Evolutionary conservation across 2,113 vertebrate species (phyloP), one percentile per base, ranked within the genome.

Genomic region (Phrynosoma blainvillii): DNA sequence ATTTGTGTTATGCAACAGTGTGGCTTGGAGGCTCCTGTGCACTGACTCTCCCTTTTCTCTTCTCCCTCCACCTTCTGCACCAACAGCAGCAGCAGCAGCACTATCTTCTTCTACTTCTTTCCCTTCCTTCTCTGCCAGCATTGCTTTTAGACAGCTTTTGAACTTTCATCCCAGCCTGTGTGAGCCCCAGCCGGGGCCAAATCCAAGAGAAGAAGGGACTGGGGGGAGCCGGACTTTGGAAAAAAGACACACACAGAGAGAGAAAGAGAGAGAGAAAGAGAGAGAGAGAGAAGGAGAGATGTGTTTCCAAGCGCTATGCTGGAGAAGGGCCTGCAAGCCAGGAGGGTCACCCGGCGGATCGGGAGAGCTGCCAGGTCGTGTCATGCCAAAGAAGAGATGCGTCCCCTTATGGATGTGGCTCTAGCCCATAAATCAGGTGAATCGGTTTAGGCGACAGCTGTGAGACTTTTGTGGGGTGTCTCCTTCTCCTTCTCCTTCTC

Each of bases 381-480:
- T 96, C 96, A 96, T 95, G 94, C 96, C 96, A 95, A 95, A 94
- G 96, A 94, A 95, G 96, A 96, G 96, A 92, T 90, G 93, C 95
- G 93, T 95, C 91, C 94, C 95, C 96, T 96, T 94, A 96, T 95
- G 95, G 97, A 96, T 96, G 96, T 94, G 93, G 95, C 92, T 93
- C 93, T 94, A 94, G 96, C 96, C 95, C 96, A 95, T 96, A 95
- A 96, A 96, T 94, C 96, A 96, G 96, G 96, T 93, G 96, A 96
- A 96, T 95, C 95, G 94, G 92, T 93, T 89, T 92, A 91, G 94
- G 91, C 89, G 91, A 93, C 93, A 88, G 94, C 92, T 86, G 87
- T 89, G 91, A 91, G 62, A 36, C n/a, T 0, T 6, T 5, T 5
- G 18, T 1, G 20, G 40, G 47, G 42, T 54, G 2, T 21, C 6